Conservation (phyloP, 2,888 invertebrate species). For the Papilio elwesi region DNA sequence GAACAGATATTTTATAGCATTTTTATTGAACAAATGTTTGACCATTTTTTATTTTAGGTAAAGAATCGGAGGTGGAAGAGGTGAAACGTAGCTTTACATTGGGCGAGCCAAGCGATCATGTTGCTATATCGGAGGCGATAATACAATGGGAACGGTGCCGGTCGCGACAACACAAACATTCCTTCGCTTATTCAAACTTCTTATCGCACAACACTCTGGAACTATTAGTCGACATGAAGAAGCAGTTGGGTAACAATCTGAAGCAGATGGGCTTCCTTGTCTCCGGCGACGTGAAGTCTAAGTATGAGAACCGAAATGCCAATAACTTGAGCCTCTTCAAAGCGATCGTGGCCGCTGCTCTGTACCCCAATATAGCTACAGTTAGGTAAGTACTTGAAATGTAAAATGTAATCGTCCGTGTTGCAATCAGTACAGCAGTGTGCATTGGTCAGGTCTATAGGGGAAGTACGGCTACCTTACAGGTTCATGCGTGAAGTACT, state of each 20-base stretch:
- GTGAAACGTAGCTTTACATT: slow-evolving; percentile 84
- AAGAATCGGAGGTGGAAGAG: slow-evolving; percentile 85
- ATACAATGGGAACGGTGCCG: slow-evolving; percentile 79
- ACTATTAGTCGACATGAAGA: slow-evolving; percentile 91
- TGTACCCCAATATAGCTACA: slow-evolving; percentile 94
- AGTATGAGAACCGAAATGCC: slow-evolving; percentile 89
- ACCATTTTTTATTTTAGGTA: slow-evolving; percentile 68
- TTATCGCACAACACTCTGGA: slow-evolving; percentile 87
- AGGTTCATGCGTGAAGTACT: too few relatives aligned
- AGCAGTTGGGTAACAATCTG: slow-evolving; percentile 90
- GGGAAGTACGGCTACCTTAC: too few relatives aligned
- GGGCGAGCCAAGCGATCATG: slow-evolving; percentile 90
- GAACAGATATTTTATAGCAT: too few relatives aligned
- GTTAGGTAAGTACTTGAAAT: slow-evolving; percentile 84
- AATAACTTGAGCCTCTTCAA: slow-evolving; percentile 90
- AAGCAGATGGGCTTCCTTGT: slow-evolving; percentile 89
- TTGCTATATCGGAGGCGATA: slow-evolving; percentile 89
- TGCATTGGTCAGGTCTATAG: too few relatives aligned
- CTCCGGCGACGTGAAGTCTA: slow-evolving; percentile 80
- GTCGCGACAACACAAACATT: slow-evolving; percentile 44
- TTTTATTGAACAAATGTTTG: too few relatives aligned
- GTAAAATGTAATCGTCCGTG: too few relatives aligned
- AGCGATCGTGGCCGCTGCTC: slow-evolving; percentile 93
- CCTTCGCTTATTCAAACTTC: slow-evolving; percentile 90
- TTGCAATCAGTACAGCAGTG: too few relatives aligned